phyloP scores from a whole-genome alignment of 2,797 vertebrate species.

The Triplophysa yarkandensis region DNA sequence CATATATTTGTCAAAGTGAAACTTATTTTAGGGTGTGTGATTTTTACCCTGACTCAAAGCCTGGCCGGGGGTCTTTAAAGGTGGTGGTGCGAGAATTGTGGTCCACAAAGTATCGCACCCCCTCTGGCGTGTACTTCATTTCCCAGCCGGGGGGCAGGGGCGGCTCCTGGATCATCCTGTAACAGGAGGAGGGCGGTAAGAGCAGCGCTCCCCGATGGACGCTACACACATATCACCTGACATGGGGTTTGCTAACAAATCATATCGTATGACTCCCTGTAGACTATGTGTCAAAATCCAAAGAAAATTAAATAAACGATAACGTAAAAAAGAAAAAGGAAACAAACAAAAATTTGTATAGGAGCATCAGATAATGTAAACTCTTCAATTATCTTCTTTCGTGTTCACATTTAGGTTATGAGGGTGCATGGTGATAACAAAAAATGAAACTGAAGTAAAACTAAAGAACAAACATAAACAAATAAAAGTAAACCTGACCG shows the following conservation, averaged over 20 bases:
- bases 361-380: background rate
- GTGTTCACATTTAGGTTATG: too few species aligned
- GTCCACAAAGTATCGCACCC: slow-evolving; percentile 96
- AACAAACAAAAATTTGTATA: slow-evolving; percentile 18
- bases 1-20: background rate
- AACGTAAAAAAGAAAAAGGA: slow-evolving; percentile 12
- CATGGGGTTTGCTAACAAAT: background rate
- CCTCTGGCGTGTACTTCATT: slow-evolving; percentile 97
- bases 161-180: slow-evolving; percentile 97
- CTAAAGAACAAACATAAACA: too few species aligned
- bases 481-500: too few species aligned
- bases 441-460: too few species aligned
- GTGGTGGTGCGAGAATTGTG: slow-evolving; percentile 96
- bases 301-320: background rate
- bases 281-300: background rate
- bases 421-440: too few species aligned
- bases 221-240: slow-evolving; percentile 46
- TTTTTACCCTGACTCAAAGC: slow-evolving; percentile 94
- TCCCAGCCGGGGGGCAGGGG: slow-evolving; percentile 96
- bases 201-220: slow-evolving; percentile 58
- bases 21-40: slow-evolving; percentile 51
- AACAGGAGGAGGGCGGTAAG: slow-evolving; percentile 72
- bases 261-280: background rate
- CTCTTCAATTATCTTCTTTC: background rate
- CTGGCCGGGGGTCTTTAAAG: slow-evolving; percentile 96